Conservation (phyloP, 2,888 invertebrate genomes). For the Rhagonycha fulva region DNA sequence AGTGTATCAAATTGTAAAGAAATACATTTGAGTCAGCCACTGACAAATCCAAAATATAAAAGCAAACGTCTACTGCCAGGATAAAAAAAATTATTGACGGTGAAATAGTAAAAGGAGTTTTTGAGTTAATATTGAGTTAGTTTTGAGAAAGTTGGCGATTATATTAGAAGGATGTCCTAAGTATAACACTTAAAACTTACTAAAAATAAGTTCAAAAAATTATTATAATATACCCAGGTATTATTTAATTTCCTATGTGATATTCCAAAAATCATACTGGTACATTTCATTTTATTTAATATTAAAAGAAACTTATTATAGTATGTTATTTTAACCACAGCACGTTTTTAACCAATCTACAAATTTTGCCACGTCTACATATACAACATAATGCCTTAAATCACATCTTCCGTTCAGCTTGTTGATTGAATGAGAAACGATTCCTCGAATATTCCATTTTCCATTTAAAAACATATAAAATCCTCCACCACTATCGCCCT, state of each 20-base stretch:
- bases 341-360: slow-evolving; percentile 38
- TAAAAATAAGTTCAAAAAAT: background rate
- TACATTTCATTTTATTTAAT: background rate
- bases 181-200: no score
- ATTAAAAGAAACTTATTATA: no score
- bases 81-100: no score
- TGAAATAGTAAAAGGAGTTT: no score
- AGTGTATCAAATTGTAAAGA: no score
- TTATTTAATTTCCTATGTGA: background rate
- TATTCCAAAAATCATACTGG: background rate
- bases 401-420: slow-evolving; percentile 43
- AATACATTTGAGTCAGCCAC: no score
- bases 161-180: no score
- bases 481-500: slow-evolving; percentile 58
- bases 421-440: slow-evolving; percentile 56
- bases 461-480: slow-evolving; percentile 56
- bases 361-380: slow-evolving; percentile 47
- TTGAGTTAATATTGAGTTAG: no score
- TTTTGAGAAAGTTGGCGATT: no score
- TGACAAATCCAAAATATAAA: no score
- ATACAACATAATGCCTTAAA: slow-evolving; percentile 49
- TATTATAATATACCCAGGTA: background rate
- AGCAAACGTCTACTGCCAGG: no score
- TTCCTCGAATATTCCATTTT: slow-evolving; percentile 57
- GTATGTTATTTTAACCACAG: background rate